phyloP scores from a whole-genome alignment of 2,113 vertebrate genomes.

The Meriones unguiculatus region DNA sequence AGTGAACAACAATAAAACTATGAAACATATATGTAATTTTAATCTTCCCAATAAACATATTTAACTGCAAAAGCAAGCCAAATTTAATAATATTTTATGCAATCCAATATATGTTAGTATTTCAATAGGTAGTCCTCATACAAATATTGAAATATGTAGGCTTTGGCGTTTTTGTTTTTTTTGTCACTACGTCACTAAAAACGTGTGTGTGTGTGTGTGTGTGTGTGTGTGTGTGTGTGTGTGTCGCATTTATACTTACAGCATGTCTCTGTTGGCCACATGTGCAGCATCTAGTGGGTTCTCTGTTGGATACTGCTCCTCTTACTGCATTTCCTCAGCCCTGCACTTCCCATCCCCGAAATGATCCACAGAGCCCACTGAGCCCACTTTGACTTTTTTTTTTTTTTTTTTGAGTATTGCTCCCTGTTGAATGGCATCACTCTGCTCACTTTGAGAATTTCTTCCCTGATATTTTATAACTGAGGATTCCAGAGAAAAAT shows the following conservation, averaged over 20 bases:
- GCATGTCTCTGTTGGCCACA: not conserved
- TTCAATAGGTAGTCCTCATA: conserved; percentile 32
- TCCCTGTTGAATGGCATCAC: not conserved
- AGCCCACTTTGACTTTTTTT: not conserved
- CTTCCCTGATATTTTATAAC: conserved; percentile 6
- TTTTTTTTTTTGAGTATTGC: not conserved
- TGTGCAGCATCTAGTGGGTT: not conserved
- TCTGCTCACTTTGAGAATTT: not conserved
- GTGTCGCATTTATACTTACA: not conserved
- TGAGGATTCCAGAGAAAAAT: not conserved
- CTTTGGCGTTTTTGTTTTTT: not conserved
- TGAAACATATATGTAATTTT: not conserved
- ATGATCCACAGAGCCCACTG: not conserved
- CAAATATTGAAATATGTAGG: conserved; percentile 13
- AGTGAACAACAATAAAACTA: not conserved
- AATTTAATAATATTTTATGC: conserved; percentile 33
- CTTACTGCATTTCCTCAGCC: not conserved
- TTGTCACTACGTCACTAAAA: not conserved
- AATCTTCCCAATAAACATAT: conserved; percentile 17
- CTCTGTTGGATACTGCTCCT: not conserved
- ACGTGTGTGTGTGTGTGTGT: not conserved
- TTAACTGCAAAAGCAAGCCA: conserved; percentile 35
- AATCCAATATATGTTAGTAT: conserved; percentile 2
- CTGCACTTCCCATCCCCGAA: not conserved
- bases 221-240: too few relatives aligned